Conservation (phyloP, 2,888 invertebrate species). For the Scaptomyza polygonia region DNA sequence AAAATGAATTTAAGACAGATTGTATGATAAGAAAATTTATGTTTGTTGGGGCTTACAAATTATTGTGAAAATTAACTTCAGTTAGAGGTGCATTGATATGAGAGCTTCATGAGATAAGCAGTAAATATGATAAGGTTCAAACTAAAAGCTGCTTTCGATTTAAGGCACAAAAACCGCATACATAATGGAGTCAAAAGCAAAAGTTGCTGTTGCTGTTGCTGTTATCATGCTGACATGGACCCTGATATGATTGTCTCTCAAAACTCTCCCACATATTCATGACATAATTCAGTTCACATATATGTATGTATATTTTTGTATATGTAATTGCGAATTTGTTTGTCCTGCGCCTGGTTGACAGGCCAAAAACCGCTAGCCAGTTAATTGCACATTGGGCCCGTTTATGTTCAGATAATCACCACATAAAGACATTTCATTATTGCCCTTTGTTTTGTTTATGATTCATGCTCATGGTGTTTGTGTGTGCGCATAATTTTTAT, state of each 20-base stretch:
- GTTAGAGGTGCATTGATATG: background rate
- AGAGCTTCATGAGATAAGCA: slow-evolving; percentile 5
- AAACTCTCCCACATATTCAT: slow-evolving; percentile 2
- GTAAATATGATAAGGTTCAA: background rate
- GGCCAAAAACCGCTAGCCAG: slow-evolving; percentile 39
- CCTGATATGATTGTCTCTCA: background rate
- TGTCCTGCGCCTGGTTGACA: background rate
- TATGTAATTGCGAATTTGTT: background rate
- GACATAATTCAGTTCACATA: slow-evolving; percentile 8
- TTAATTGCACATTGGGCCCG: slow-evolving; percentile 69
- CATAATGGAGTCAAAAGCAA: background rate
- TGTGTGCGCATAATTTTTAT: slow-evolving; percentile 50
- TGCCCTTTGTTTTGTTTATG: slow-evolving; percentile 53
- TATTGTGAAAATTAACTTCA: slow-evolving; percentile 11
- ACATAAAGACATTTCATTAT: slow-evolving; percentile 76
- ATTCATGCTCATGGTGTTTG: slow-evolving; percentile 26
- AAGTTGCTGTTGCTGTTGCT: slow-evolving; percentile 11
- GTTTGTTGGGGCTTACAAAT: slow-evolving; percentile 4
- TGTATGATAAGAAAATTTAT: slow-evolving; percentile 1
- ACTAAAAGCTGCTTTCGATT: slow-evolving; percentile 7
- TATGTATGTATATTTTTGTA: too few relatives aligned
- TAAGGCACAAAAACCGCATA: background rate
- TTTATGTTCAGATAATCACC: slow-evolving; percentile 72
- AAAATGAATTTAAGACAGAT: slow-evolving; percentile 25
- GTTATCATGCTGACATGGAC: slow-evolving; percentile 1